Conservation (phyloP, 2,888 invertebrate genomes). For the Drosophila kambysellisi region DNA sequence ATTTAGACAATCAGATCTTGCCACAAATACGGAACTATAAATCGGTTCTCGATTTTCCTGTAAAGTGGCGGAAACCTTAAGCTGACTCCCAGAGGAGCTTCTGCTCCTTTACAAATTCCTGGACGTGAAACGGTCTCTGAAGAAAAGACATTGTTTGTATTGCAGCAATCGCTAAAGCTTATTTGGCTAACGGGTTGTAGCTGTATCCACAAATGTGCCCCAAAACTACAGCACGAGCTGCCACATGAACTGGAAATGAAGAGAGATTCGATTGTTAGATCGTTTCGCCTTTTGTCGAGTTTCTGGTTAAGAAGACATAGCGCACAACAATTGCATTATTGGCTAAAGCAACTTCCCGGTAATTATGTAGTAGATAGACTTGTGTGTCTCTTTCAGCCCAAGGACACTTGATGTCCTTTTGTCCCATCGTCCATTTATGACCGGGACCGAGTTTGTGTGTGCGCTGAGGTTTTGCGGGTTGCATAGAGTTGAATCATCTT, state of each 20-base stretch:
- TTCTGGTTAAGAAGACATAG: constrained; percentile 24
- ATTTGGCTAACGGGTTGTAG: neutral
- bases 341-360: constrained; percentile 35
- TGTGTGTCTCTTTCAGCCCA: neutral
- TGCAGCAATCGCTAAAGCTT: neutral
- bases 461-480: constrained; percentile 73
- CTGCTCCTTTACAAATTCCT: neutral
- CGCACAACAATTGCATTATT: constrained; percentile 30
- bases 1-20: neutral
- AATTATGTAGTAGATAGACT: constrained; percentile 38
- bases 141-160: neutral
- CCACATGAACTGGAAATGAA: neutral
- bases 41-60: neutral
- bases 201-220: neutral
- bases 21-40: neutral
- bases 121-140: neutral
- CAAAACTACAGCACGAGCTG: neutral
- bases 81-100: neutral
- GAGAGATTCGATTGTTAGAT: neutral
- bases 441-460: neutral
- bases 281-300: neutral
- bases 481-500: constrained; percentile 76
- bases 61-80: neutral
- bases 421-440: constrained; percentile 29
- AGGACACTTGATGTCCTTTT: constrained; percentile 48